These are phyloP conservation scores for Strongylocentrotus purpuratus DNA, from an alignment of 35 echinoderm and acorn worm species.

Conservation along the genomic window DNA sequence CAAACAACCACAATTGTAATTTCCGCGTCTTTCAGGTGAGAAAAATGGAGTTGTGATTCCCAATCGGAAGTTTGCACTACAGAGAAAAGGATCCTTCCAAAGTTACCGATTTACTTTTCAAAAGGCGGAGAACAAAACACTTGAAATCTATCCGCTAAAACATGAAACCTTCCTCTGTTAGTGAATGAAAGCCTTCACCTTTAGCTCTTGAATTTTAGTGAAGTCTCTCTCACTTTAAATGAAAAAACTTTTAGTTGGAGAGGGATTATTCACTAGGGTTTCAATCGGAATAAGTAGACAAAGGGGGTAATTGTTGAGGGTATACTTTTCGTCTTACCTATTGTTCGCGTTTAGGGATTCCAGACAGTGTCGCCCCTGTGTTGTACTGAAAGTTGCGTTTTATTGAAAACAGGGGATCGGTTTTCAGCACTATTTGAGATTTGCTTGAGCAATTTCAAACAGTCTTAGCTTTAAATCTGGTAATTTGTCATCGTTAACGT, in stretches of 20 bases:
- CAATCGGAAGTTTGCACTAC: not conserved
- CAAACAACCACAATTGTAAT: slow-evolving; percentile 2
- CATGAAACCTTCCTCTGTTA: not conserved
- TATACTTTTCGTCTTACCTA: not conserved
- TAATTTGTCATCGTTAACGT: slow-evolving; percentile 12
- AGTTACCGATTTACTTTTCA: not conserved
- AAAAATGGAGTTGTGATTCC: not conserved
- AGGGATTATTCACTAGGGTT: not conserved
- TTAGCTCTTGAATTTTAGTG: not conserved
- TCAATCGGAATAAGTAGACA: not conserved
- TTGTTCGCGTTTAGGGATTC: not conserved
- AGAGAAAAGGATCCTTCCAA: slow-evolving; percentile 17
- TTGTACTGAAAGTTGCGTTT: not conserved
- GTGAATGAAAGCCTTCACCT: not conserved
- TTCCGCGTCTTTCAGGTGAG: not conserved
- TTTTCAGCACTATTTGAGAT: not conserved
- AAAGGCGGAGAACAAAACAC: not conserved
- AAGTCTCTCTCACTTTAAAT: not conserved
- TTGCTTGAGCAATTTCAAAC: slow-evolving; percentile 2
- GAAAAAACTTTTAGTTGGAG: not conserved
- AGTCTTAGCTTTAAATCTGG: not conserved
- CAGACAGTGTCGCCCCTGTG: slow-evolving; percentile 6
- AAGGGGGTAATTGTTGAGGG: not conserved
- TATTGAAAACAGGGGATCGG: not conserved
- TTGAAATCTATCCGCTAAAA: not conserved